phyloP scores from a whole-genome alignment of 2,113 vertebrate genomes.

The Siphamia tubifer region DNA sequence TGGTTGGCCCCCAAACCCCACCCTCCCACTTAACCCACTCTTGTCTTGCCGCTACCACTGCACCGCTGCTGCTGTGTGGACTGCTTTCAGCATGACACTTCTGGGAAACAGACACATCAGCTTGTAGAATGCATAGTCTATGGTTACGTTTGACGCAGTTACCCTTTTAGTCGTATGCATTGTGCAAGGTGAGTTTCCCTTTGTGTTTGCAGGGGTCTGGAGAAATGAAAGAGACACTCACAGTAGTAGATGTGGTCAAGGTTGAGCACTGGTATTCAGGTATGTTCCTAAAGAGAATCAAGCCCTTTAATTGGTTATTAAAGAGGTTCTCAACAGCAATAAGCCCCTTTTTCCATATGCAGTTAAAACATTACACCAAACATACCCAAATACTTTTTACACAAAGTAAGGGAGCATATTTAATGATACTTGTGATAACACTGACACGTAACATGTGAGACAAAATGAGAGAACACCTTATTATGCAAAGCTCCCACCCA shows the following conservation, averaged over 20 bases:
- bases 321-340: too few species aligned
- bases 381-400: neutral
- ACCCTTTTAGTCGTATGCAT: neutral
- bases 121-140: constrained; percentile 20
- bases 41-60: neutral
- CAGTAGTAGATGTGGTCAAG: neutral
- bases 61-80: neutral
- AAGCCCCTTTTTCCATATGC: too few species aligned
- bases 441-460: neutral
- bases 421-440: too few species aligned
- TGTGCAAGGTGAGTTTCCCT: constrained; percentile 32
- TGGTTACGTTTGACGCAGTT: constrained; percentile 48
- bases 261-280: too few species aligned
- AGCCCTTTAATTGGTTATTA: too few species aligned
- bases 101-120: constrained; percentile 57
- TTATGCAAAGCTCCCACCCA: neutral
- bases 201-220: neutral
- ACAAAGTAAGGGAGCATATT: too few species aligned
- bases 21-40: constrained; percentile 25
- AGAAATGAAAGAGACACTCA: constrained; percentile 27
- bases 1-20: constrained; percentile 61
- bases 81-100: constrained; percentile 48
- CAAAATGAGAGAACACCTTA: neutral
- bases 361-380: neutral
- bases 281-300: too few species aligned